Conservation (phyloP, 2,113 vertebrate species). For the Petromus typicus region DNA sequence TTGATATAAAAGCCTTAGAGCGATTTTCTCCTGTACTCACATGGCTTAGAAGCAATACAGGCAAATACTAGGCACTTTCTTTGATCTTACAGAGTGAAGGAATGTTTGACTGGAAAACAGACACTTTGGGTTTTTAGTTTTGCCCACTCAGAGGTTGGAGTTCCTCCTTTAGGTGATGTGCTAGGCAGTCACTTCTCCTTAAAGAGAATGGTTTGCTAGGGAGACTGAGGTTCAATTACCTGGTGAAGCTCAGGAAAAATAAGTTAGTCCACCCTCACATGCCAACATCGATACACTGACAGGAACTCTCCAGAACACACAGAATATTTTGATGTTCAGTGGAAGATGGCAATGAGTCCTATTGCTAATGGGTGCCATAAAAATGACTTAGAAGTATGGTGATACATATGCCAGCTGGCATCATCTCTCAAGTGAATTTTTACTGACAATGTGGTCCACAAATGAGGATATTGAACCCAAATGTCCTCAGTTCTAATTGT, state of each 20-base stretch:
- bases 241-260: neutral
- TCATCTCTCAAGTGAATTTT: neutral
- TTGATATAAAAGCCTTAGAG: neutral
- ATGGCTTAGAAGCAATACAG: neutral
- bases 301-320: neutral
- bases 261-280: neutral
- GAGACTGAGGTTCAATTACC: neutral
- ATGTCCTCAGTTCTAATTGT: neutral
- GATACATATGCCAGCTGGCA: neutral
- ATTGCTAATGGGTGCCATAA: neutral
- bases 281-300: neutral
- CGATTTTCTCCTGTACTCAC: neutral
- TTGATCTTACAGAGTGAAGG: neutral
- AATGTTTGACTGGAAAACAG: neutral
- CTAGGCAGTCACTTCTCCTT: neutral
- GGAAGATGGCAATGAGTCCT: neutral
- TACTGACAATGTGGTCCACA: neutral
- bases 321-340: neutral
- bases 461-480: neutral
- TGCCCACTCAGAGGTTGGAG: neutral
- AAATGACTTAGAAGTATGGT: neutral
- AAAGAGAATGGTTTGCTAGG: neutral
- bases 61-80: neutral
- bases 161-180: neutral
- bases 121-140: neutral